Base-by-base conservation (phyloP, 2,888 invertebrate species). In the Ametastegia equiseti region DNA sequence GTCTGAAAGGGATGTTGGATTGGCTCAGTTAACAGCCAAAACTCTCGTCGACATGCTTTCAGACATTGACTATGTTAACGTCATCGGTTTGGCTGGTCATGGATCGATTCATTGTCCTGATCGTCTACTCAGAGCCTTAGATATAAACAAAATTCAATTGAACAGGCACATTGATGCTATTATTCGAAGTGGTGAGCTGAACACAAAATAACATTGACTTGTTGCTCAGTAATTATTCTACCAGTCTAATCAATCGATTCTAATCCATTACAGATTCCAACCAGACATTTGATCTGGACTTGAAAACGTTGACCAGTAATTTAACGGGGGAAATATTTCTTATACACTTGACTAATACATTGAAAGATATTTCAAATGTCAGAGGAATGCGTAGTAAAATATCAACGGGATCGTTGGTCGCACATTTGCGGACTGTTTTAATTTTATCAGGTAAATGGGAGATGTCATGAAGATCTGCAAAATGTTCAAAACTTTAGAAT, bases 21-120 rank as follows among this genome's bases (percentile, higher is more conserved):
- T 90, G 15, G 90, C 89, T 54, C 91, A 91, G 82, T 89, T 89
- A 80, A 89, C 90, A 60, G 90, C 91, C 11, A 91, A 89, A 84
- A 89, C 90, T 6, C 88, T 92, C 30, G 86, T 92, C 2, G 90
- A 91, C 23, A 90, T 91, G 90, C 82, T 92, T 2, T 87, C 90
- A 0, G 90, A 91, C 47, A 87, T 85, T 2, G 92, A 92, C 83
- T 86, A 84, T n/a, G 87, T 91, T 15, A 89, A 88, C n/a, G 88
- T 90, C 0, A 82, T 92, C 33, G 90, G 90, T 5, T 85, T 92
- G 9, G 87, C 88, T 13, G 89, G 86, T 19, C 85, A 84, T 39
- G 86, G 84, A 27, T 86, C 86, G 0, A 63, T 87, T 3, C 84
- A 89, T 80, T 91, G 91, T 71, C 85, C 86, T 57, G 87, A 90